phyloP scores from a whole-genome alignment of 2,797 vertebrate species.

The Xerus rutilus region DNA sequence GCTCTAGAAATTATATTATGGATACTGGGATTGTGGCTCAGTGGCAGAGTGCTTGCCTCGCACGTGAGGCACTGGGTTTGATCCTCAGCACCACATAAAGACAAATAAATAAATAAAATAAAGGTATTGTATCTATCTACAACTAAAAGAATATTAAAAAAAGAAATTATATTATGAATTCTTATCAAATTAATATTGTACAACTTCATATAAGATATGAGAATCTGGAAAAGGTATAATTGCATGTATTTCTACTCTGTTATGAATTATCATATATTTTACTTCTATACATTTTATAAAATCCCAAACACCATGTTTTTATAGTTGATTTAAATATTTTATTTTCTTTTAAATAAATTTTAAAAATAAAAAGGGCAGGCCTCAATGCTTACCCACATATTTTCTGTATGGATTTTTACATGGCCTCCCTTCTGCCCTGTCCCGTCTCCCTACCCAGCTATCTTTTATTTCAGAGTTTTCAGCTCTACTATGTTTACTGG shows the following conservation, averaged over 20 bases:
- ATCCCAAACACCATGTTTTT: background rate
- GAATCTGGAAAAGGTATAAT: slow-evolving; percentile 6
- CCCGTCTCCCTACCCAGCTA: too few species aligned
- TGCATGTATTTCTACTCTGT: background rate
- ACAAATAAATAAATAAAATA: too few species aligned
- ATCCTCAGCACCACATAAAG: too few species aligned
- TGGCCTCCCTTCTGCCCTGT: too few species aligned
- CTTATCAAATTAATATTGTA: slow-evolving; percentile 14
- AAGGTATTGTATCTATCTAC: too few species aligned
- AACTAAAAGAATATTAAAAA: too few species aligned
- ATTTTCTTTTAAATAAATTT: slow-evolving; percentile 29
- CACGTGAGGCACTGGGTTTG: too few species aligned
- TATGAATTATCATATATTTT: slow-evolving; percentile 17
- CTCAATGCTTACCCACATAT: background rate
- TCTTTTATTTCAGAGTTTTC: too few species aligned
- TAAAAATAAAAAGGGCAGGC: background rate
- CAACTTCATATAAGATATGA: background rate
- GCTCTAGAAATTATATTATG: background rate
- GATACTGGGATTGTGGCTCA: background rate
- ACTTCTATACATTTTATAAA: background rate
- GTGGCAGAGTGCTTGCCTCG: too few species aligned
- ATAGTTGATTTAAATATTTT: background rate
- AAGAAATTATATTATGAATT: background rate
- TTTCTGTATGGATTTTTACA: too few species aligned
- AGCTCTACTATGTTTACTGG: too few species aligned